Evolutionary conservation across 1,140 invertebrate genomes (phyloP).

Genomic region (Drosophila pruinosa): DNA sequence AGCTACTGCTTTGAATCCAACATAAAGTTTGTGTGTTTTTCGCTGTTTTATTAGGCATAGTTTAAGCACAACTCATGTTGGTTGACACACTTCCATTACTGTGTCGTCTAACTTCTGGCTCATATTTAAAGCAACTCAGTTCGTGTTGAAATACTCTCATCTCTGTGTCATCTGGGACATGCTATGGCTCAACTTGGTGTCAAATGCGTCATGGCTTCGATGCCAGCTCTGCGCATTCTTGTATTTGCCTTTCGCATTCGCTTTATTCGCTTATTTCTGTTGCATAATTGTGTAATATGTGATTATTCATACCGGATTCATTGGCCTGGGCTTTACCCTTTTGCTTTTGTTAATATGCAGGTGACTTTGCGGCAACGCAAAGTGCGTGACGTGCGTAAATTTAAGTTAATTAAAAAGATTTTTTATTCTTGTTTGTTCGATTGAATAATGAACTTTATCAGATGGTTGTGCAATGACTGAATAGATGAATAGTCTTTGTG

Average conservation of each 20-base stretch:
- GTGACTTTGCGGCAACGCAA: slow-evolving; percentile 15
- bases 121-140: neutral
- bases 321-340: slow-evolving; percentile 36
- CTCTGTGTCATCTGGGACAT: slow-evolving; percentile 9
- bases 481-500: neutral
- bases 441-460: slow-evolving; percentile 4
- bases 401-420: slow-evolving; percentile 50
- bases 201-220: slow-evolving; percentile 47
- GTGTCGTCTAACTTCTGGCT: neutral
- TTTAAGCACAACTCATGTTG: neutral
- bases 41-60: neutral
- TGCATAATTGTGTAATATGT: slow-evolving; percentile 52
- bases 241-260: slow-evolving; percentile 2
- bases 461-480: neutral
- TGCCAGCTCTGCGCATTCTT: slow-evolving; percentile 1
- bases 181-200: neutral
- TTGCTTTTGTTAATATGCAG: slow-evolving; percentile 3
- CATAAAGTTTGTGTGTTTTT: neutral
- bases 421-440: slow-evolving; percentile 6
- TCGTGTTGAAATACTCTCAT: neutral
- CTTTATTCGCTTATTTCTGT: slow-evolving; percentile 1
- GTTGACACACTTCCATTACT: neutral
- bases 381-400: slow-evolving; percentile 69
- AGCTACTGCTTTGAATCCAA: neutral
- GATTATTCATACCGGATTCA: slow-evolving; percentile 71